These are phyloP conservation scores for Dryocosmus kuriphilus DNA, from an alignment of 2,888 invertebrate genomes.

Conservation along the genomic window DNA sequence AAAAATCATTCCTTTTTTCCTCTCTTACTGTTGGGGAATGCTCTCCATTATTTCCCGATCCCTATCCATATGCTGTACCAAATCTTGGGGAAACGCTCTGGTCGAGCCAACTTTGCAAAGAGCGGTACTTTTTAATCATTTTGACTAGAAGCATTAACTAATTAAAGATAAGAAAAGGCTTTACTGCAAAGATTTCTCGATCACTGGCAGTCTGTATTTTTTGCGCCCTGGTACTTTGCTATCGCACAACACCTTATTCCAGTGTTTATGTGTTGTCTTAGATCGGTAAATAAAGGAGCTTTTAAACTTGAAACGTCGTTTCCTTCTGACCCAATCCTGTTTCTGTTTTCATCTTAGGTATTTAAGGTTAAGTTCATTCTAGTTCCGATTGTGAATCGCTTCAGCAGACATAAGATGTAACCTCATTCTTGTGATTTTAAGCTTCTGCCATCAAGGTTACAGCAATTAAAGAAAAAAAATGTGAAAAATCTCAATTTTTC, in stretches of 20 bases:
- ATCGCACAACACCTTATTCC: slow-evolving; percentile 29
- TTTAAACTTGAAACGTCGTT: slow-evolving; percentile 53
- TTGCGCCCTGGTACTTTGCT: slow-evolving; percentile 18
- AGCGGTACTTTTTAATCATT: neutral
- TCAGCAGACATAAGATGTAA: too few relatives aligned
- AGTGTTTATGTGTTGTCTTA: slow-evolving; percentile 53
- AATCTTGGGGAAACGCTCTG: slow-evolving; percentile 3
- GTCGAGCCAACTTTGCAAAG: slow-evolving; percentile 36
- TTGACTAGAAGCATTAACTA: neutral
- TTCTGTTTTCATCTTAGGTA: slow-evolving; percentile 37
- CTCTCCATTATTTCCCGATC: slow-evolving; percentile 3
- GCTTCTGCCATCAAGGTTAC: too few relatives aligned
- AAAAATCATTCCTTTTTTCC: neutral
- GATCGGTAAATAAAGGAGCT: slow-evolving; percentile 60
- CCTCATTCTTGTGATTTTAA: too few relatives aligned
- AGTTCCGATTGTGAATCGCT: slow-evolving; percentile 44
- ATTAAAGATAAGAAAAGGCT: neutral
- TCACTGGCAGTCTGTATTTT: slow-evolving; percentile 22
- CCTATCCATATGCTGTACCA: slow-evolving; percentile 27
- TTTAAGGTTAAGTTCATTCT: slow-evolving; percentile 13
- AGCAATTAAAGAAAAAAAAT: slow-evolving; percentile 19
- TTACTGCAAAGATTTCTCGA: slow-evolving; percentile 29
- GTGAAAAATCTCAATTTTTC: neutral
- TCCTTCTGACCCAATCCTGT: slow-evolving; percentile 55
- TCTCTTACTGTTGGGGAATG: neutral